phyloP scores from a whole-genome alignment of 2,113 vertebrate species.

The Montifringilla adamsi region DNA sequence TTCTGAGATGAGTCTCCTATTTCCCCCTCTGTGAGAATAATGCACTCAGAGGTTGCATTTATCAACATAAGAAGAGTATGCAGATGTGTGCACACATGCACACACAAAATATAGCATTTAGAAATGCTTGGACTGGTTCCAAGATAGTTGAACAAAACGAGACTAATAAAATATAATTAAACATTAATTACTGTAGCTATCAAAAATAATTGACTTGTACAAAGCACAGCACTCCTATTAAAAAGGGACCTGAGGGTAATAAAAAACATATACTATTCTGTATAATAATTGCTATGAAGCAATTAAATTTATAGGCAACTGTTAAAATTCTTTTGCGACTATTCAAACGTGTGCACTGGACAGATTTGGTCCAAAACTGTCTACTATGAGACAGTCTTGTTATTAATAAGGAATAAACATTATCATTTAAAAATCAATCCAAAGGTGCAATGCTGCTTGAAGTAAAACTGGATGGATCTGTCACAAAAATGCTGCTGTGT shows the following conservation, averaged over 20 bases:
- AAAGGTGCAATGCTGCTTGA: not conserved
- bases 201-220: slow-evolving; percentile 78
- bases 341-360: slow-evolving; percentile 46
- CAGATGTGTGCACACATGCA: slow-evolving; percentile 31
- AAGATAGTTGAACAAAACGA: slow-evolving; percentile 68
- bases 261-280: slow-evolving; percentile 69
- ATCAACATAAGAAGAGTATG: not conserved
- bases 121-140: slow-evolving; percentile 56
- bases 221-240: slow-evolving; percentile 72
- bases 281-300: slow-evolving; percentile 70
- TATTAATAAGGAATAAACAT: slow-evolving; percentile 38
- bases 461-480: not conserved
- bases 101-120: slow-evolving; percentile 46
- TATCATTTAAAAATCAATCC: slow-evolving; percentile 33
- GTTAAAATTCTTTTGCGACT: slow-evolving; percentile 66
- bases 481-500: not conserved
- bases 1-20: not conserved
- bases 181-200: slow-evolving; percentile 77
- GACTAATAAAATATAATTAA: slow-evolving; percentile 78
- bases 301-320: slow-evolving; percentile 71
- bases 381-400: not conserved
- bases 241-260: slow-evolving; percentile 70
- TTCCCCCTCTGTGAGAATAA: slow-evolving; percentile 25
- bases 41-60: not conserved
- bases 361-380: slow-evolving; percentile 31